Conservation (phyloP, 2,888 invertebrate genomes). For the Alviniconcha strummeri region DNA sequence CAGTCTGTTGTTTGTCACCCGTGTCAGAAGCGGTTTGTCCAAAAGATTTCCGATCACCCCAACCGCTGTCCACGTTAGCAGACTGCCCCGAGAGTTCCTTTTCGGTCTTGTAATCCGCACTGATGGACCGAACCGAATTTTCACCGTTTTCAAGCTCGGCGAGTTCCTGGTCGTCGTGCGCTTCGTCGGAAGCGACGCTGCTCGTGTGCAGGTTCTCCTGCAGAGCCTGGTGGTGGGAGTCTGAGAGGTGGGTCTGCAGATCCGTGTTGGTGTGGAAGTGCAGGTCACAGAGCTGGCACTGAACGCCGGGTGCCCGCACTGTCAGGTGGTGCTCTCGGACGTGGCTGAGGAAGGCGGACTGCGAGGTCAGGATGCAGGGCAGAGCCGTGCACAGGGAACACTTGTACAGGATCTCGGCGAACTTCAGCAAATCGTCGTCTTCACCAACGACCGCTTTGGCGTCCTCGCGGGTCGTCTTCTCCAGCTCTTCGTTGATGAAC, state of each 20-base stretch:
- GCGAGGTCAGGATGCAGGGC: conserved; percentile 60
- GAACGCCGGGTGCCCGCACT: conserved; percentile 36
- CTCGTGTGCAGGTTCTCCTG: no score
- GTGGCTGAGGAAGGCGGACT: conserved; percentile 57
- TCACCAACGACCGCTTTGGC: conserved; percentile 31
- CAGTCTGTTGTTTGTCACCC: background rate
- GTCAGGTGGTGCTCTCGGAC: conserved; percentile 55
- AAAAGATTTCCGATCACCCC: no score
- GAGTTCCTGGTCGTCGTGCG: no score
- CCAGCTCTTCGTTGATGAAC: background rate
- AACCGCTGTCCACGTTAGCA: no score
- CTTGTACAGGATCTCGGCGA: conserved; percentile 65
- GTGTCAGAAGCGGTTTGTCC: background rate
- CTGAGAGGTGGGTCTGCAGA: conserved; percentile 47
- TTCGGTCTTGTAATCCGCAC: no score
- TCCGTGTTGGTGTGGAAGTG: conserved; percentile 59
- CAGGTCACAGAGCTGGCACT: conserved; percentile 53
- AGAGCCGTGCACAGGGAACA: conserved; percentile 61
- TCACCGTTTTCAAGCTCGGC: no score
- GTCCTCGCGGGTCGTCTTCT: conserved; percentile 34
- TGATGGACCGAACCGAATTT: no score
- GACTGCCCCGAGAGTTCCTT: no score
- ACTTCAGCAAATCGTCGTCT: conserved; percentile 52
- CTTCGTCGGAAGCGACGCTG: no score
- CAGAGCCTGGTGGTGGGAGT: background rate